Percentiles rank a stretch among this genome's conserved stretches.
Evolutionary conservation across 2,797 vertebrate genomes (phyloP).

Genomic region (Chelon labrosus): DNA sequence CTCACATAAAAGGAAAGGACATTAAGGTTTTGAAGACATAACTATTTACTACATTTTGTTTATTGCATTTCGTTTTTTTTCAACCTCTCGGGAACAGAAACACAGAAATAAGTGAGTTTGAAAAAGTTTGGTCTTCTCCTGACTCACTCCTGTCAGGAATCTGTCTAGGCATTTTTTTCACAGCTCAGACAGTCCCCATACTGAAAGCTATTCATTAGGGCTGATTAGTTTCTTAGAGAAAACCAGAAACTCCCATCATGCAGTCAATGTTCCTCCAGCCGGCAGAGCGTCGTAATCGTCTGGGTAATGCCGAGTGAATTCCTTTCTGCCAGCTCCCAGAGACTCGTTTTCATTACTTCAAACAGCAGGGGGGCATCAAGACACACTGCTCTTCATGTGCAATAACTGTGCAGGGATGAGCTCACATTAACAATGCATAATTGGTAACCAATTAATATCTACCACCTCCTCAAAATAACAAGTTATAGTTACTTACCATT

Average conservation of each 20-base stretch:
- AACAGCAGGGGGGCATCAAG: background rate
- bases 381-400: no score
- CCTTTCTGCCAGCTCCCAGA: constrained; percentile 60
- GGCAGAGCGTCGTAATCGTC: constrained; percentile 54
- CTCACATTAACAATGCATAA: background rate
- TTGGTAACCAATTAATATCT: background rate
- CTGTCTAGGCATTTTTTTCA: no score
- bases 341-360: constrained; percentile 27
- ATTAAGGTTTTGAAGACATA: background rate
- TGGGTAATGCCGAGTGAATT: constrained; percentile 68
- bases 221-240: constrained; percentile 34
- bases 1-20: background rate
- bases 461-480: no score
- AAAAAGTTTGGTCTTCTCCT: no score
- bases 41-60: no score
- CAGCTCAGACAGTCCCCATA: no score
- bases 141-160: no score
- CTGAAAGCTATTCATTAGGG: constrained; percentile 19
- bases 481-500: no score
- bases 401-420: background rate
- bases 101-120: background rate
- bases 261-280: constrained; percentile 1
- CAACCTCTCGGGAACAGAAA: background rate
- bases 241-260: constrained; percentile 47
- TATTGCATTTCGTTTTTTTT: background rate